Conservation (phyloP, 2,888 invertebrate genomes). For the Habrosyne pyritoides region DNA sequence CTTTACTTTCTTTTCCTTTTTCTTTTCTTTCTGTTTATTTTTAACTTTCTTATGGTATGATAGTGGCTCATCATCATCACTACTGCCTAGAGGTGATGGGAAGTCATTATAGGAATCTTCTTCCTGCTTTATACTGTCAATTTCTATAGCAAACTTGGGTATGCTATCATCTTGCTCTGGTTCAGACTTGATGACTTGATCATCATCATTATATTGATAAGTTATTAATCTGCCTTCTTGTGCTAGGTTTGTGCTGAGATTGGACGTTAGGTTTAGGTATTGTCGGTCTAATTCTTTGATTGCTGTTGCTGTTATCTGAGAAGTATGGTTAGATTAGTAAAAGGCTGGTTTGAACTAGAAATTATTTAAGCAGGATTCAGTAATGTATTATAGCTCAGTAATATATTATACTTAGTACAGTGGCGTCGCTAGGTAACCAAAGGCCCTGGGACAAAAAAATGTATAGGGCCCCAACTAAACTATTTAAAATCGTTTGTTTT, state of each 20-base stretch:
- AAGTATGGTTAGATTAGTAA: background rate
- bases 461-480: too few relatives aligned
- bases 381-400: too few relatives aligned
- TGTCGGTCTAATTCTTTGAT: slow-evolving; percentile 48
- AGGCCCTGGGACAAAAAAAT: too few relatives aligned
- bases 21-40: slow-evolving; percentile 47
- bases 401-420: too few relatives aligned
- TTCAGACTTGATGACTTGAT: slow-evolving; percentile 41
- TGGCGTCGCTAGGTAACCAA: too few relatives aligned
- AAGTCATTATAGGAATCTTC: slow-evolving; percentile 34
- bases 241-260: slow-evolving; percentile 16
- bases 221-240: background rate
- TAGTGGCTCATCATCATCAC: slow-evolving; percentile 66
- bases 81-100: slow-evolving; percentile 39
- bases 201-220: slow-evolving; percentile 16
- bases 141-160: slow-evolving; percentile 24
- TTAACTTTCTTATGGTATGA: slow-evolving; percentile 54
- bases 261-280: slow-evolving; percentile 39
- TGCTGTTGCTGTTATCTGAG: slow-evolving; percentile 42
- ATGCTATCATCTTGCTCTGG: slow-evolving; percentile 19
- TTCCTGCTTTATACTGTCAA: slow-evolving; percentile 51
- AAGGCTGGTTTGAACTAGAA: too few relatives aligned
- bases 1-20: slow-evolving; percentile 33
- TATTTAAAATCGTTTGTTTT: too few relatives aligned
- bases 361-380: too few relatives aligned